A percentile compares a stretch with the other conserved stretches of the same genome.
phyloP scores from a whole-genome alignment of 2,888 invertebrate species.

The Tenthredo distinguenda region DNA sequence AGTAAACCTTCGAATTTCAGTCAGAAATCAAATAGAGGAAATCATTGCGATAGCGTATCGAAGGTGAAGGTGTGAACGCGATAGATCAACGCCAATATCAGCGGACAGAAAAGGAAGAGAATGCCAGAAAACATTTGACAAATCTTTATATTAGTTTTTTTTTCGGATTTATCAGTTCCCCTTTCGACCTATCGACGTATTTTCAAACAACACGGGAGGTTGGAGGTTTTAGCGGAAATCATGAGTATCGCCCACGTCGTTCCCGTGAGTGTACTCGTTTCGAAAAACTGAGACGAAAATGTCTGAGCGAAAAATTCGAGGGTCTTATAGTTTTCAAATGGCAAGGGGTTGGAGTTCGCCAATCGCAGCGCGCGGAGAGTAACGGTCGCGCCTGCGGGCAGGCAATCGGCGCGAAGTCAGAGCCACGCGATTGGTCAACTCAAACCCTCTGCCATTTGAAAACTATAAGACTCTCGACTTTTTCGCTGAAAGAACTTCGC shows the following conservation, averaged over 20 bases:
- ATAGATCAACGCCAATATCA: background rate
- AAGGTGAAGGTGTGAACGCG: background rate
- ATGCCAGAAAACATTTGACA: background rate
- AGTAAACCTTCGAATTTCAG: background rate
- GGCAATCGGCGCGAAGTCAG: background rate
- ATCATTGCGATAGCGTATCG: background rate
- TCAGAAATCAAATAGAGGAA: background rate
- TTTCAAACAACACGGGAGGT: background rate
- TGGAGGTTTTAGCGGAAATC: background rate
- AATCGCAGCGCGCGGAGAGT: background rate
- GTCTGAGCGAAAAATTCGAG: background rate
- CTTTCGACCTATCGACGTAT: background rate
- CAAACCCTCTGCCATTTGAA: constrained; percentile 12
- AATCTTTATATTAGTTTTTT: background rate
- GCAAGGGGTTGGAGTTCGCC: background rate
- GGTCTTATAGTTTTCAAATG: constrained; percentile 15
- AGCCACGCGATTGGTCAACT: constrained; percentile 21
- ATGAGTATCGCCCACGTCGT: background rate
- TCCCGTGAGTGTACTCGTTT: background rate
- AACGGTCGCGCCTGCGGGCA: background rate
- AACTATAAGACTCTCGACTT: background rate
- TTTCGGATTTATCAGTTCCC: background rate
- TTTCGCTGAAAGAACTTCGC: background rate
- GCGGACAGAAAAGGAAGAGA: background rate
- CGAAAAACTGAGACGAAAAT: background rate